Percentiles rank a stretch among this genome's conserved stretches.
phyloP scores from a whole-genome alignment of 2,113 vertebrate genomes.

The Mesocricetus auratus region DNA sequence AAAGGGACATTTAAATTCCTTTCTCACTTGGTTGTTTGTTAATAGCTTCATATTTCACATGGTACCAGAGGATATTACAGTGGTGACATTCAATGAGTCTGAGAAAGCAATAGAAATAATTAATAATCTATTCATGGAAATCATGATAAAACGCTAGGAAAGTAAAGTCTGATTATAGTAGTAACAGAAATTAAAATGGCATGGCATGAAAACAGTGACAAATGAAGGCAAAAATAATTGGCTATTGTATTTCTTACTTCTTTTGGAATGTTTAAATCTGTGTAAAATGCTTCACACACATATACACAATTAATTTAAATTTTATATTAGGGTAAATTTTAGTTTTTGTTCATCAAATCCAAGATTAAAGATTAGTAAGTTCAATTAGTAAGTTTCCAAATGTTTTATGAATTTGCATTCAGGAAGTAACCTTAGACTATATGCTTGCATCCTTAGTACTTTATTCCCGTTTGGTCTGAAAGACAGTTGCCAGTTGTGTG shows the following conservation, averaged over 20 bases:
- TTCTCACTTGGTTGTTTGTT: conserved; percentile 53
- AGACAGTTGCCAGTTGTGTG: neutral
- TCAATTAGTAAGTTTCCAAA: neutral
- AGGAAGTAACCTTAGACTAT: neutral
- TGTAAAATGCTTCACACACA: neutral
- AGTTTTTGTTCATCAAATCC: neutral
- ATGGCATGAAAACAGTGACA: neutral
- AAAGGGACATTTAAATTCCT: conserved; percentile 46
- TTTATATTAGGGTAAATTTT: neutral
- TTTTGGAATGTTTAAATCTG: neutral
- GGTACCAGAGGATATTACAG: conserved; percentile 50
- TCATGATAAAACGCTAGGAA: conserved; percentile 46
- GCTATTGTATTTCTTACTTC: neutral
- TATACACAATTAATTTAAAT: neutral
- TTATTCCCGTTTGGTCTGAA: conserved; percentile 34
- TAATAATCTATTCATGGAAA: conserved; percentile 67
- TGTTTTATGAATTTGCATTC: neutral
- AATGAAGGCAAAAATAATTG: neutral
- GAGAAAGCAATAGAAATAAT: conserved; percentile 56
- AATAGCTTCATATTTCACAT: conserved; percentile 70
- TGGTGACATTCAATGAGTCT: conserved; percentile 60
- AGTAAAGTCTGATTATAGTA: conserved; percentile 39
- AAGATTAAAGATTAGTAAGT: neutral
- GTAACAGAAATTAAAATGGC: conserved; percentile 40
- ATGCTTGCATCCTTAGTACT: neutral